Evolutionary conservation across 2,888 invertebrate species (phyloP).

Genomic region (Resseliella maxima): DNA sequence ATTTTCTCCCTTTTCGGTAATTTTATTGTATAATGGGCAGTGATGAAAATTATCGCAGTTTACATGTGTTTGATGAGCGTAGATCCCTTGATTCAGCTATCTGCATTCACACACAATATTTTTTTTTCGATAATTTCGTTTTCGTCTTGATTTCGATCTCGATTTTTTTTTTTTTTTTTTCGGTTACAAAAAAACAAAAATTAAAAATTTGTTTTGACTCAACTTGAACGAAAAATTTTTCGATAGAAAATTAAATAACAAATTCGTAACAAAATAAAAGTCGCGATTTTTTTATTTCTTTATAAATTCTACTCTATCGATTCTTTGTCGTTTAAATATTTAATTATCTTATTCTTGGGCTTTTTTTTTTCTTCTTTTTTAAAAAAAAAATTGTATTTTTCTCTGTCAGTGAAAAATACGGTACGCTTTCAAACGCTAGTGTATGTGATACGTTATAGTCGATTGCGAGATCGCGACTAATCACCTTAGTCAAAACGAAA

Average conservation of each 20-base stretch:
- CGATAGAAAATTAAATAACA: background rate
- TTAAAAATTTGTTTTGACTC: background rate
- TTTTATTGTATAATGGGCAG: slow-evolving; percentile 22
- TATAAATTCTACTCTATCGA: background rate
- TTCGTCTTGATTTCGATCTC: background rate
- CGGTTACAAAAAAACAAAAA: background rate
- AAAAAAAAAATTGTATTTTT: background rate
- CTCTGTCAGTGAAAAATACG: background rate
- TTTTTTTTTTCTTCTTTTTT: background rate
- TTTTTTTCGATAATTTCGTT: background rate
- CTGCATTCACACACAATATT: background rate
- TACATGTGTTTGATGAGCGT: background rate
- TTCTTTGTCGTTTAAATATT: slow-evolving; percentile 13
- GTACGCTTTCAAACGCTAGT: slow-evolving; percentile 51
- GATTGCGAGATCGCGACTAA: slow-evolving; percentile 59
- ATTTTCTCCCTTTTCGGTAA: background rate
- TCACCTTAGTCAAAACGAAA: slow-evolving; percentile 57
- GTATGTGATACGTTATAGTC: slow-evolving; percentile 64
- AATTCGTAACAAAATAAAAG: background rate
- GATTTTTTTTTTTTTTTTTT: background rate
- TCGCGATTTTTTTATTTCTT: background rate
- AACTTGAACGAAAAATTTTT: background rate
- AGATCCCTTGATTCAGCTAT: background rate
- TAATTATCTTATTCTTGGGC: background rate
- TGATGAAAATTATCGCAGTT: slow-evolving; percentile 31